Conservation (phyloP, 2,113 vertebrate genomes). For the Cromileptes altivelis region DNA sequence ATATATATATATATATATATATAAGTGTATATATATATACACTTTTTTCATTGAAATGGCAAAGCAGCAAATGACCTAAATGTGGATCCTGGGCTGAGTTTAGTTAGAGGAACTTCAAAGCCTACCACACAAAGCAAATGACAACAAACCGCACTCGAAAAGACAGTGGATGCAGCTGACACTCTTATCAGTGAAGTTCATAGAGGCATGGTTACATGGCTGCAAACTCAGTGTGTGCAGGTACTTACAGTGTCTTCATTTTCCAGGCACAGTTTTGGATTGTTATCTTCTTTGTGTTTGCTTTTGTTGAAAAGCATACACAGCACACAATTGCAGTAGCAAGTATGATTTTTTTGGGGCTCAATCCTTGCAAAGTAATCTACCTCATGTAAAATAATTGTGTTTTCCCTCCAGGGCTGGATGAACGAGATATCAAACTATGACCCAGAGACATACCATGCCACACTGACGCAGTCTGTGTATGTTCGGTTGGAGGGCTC, state of each 20-base stretch:
- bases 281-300: background rate
- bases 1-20: too few relatives aligned
- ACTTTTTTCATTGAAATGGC: rapidly evolving
- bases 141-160: conserved; percentile 16
- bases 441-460: conserved; percentile 97
- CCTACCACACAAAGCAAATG: background rate
- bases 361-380: background rate
- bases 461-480: conserved; percentile 94
- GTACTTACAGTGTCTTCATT: conserved; percentile 16
- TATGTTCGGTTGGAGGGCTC: conserved; percentile 94
- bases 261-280: background rate
- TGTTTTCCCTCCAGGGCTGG: conserved; percentile 88
- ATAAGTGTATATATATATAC: too few relatives aligned
- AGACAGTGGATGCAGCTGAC: background rate
- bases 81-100: background rate
- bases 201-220: background rate
- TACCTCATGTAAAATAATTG: background rate
- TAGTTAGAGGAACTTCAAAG: conserved; percentile 17
- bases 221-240: conserved; percentile 4
- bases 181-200: background rate
- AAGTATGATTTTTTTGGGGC: background rate
- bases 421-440: conserved; percentile 98
- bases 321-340: background rate
- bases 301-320: background rate
- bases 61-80: background rate